A percentile compares a stretch with the other conserved stretches of the same genome.
Evolutionary conservation across 2,888 invertebrate genomes (phyloP).

Genomic region (Ceratothoa steindachneri): DNA sequence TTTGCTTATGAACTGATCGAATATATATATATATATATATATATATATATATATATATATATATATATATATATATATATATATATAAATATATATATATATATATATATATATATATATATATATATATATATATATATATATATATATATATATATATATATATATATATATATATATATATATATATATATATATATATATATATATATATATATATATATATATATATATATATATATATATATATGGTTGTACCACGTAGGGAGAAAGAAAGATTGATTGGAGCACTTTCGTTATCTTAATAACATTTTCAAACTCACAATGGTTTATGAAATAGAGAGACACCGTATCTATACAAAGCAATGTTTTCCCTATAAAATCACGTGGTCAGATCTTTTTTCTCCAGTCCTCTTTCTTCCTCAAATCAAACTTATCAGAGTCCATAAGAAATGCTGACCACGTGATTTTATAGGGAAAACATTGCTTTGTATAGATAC

Average conservation of each 20-base stretch:
- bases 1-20: neutral
- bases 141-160: slow-evolving; percentile 6
- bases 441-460: no score
- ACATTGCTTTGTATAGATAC: no score
- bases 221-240: slow-evolving; percentile 13
- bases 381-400: no score
- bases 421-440: no score
- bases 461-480: no score
- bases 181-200: slow-evolving; percentile 15
- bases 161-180: neutral
- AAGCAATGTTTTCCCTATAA: no score
- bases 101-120: neutral
- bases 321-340: no score
- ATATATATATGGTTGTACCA: neutral
- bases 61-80: slow-evolving; percentile 12
- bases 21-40: slow-evolving; percentile 3
- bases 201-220: slow-evolving; percentile 15
- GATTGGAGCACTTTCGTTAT: no score
- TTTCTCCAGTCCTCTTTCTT: no score
- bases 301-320: no score
- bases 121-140: slow-evolving; percentile 10
- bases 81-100: slow-evolving; percentile 5
- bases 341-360: no score
- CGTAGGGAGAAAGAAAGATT: neutral
- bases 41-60: slow-evolving; percentile 12